Conservation (phyloP, 2,113 vertebrate species). For the Brachypteracias leptosomus region DNA sequence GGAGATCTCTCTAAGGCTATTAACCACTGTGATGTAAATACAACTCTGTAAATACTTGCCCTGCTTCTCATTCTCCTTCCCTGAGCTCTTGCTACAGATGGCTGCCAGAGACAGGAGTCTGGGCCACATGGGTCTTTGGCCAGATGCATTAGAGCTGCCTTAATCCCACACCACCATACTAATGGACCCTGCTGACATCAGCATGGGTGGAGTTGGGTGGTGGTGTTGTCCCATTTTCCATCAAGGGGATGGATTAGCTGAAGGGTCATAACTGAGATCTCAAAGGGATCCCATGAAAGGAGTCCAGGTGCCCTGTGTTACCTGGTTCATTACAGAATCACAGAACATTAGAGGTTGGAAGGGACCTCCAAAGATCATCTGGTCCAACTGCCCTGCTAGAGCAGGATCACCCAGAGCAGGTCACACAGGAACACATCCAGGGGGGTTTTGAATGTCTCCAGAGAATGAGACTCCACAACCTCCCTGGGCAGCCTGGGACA, state of each 20-base stretch:
- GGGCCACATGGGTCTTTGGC: background rate
- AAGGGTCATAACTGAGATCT: background rate
- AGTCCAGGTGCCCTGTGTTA: background rate
- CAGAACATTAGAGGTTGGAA: too few species aligned
- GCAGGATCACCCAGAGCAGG: too few species aligned
- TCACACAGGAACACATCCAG: too few species aligned
- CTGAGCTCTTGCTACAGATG: background rate
- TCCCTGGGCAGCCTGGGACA: too few species aligned
- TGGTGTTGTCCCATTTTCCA: background rate
- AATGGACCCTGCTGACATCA: background rate
- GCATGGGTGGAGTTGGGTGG: fast-evolving
- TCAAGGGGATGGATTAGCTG: background rate
- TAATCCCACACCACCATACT: background rate
- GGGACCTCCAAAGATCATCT: too few species aligned
- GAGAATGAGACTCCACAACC: too few species aligned
- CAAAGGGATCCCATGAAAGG: background rate
- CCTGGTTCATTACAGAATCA: too few species aligned
- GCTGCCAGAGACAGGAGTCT: background rate
- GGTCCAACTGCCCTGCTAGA: too few species aligned
- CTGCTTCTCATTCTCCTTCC: background rate
- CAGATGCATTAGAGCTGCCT: background rate
- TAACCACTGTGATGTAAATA: slow-evolving; percentile 38
- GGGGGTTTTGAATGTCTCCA: too few species aligned
- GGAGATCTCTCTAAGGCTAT: slow-evolving; percentile 27
- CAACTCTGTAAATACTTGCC: background rate